Conservation (phyloP, 2,797 vertebrate species). For the Arnoldichthys spilopterus region DNA sequence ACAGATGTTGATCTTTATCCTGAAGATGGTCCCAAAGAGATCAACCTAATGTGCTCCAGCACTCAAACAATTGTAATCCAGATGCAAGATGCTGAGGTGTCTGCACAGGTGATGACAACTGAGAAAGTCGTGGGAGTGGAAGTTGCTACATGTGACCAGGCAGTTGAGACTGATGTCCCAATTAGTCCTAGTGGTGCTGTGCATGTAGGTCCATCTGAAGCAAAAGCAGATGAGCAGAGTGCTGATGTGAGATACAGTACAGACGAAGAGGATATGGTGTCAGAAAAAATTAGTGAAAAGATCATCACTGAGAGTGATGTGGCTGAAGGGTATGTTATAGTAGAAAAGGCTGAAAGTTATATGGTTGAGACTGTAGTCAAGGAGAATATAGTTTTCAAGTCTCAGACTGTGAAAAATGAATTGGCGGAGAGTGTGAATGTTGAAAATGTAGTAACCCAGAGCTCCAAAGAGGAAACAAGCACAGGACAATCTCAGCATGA, state of each 20-base stretch:
- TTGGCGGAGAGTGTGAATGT: slow-evolving; percentile 51
- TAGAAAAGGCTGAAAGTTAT: slow-evolving; percentile 46
- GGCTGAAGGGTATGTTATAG: slow-evolving; percentile 56
- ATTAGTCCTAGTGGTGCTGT: neutral
- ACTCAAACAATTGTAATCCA: slow-evolving; percentile 48
- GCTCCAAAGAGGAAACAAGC: slow-evolving; percentile 56
- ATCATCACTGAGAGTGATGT: slow-evolving; percentile 46
- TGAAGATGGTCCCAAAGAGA: neutral
- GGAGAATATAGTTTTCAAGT: slow-evolving; percentile 34
- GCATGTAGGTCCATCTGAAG: neutral
- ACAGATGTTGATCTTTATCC: slow-evolving; percentile 60
- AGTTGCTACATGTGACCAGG: slow-evolving; percentile 53
- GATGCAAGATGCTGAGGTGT: slow-evolving; percentile 45
- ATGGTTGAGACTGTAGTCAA: slow-evolving; percentile 47
- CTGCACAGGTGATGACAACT: slow-evolving; percentile 48
- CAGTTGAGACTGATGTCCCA: slow-evolving; percentile 57
- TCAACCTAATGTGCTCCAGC: slow-evolving; percentile 42
- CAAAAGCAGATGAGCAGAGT: slow-evolving; percentile 5
- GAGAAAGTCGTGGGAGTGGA: slow-evolving; percentile 50
- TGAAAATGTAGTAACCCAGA: slow-evolving; percentile 58
- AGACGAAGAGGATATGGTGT: slow-evolving; percentile 20
- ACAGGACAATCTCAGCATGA: slow-evolving; percentile 56
- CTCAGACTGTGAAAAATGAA: neutral
- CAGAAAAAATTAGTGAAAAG: slow-evolving; percentile 48
- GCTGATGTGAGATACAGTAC: neutral